These are phyloP conservation scores for Tanypteryx hageni DNA, from an alignment of 2,888 invertebrate species.

Conservation along the genomic window DNA sequence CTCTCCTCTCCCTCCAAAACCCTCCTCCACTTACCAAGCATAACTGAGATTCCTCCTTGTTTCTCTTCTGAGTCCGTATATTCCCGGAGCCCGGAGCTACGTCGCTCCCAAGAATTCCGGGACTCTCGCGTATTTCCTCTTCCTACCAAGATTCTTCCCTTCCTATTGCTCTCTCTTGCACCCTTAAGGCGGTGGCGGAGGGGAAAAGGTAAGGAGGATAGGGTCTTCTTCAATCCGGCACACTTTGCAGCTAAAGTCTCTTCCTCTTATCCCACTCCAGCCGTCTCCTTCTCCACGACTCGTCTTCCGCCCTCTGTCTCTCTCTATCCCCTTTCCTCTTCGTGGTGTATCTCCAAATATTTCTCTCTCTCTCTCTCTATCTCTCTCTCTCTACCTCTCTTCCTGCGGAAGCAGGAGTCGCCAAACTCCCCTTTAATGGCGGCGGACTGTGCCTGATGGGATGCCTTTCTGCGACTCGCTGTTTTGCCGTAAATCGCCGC, in stretches of 20 bases:
- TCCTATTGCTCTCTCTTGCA: background rate
- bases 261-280: background rate
- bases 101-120: constrained; percentile 1
- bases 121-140: background rate
- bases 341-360: background rate
- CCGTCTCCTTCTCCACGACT: background rate
- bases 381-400: background rate
- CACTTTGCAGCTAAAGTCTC: background rate
- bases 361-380: background rate
- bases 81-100: background rate
- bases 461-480: background rate
- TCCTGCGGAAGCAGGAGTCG: background rate
- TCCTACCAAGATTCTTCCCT: background rate
- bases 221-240: background rate
- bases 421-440: background rate
- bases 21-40: background rate
- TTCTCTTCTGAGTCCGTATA: background rate
- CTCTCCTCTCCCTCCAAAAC: too few relatives aligned
- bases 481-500: background rate
- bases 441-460: background rate
- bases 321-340: background rate
- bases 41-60: background rate
- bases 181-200: background rate
- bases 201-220: background rate
- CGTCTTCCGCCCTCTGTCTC: background rate